Conservation (phyloP, 2,113 vertebrate species). For the Apaloderma vittatum region DNA sequence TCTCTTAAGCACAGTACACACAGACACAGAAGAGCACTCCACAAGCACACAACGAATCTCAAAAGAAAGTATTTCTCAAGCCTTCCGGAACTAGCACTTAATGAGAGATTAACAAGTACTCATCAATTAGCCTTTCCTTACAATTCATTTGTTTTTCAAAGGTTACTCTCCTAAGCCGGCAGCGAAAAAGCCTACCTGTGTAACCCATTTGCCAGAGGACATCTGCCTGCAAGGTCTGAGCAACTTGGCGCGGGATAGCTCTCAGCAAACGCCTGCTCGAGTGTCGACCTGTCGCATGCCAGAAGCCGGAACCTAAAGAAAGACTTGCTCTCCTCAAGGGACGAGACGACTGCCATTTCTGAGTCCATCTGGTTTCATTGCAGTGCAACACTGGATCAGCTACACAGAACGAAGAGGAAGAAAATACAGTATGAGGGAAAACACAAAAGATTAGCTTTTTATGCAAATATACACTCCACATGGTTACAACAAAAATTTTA, state of each 20-base stretch:
- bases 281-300: slow-evolving; percentile 96
- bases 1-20: not conserved
- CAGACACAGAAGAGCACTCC: not conserved
- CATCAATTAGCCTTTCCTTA: not conserved
- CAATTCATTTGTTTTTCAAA: not conserved
- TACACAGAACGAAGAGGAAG: not conserved
- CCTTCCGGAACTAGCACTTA: not conserved
- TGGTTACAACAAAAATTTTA: not conserved
- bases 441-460: not conserved
- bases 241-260: slow-evolving; percentile 96
- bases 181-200: slow-evolving; percentile 83
- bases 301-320: slow-evolving; percentile 94
- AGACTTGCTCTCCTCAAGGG: slow-evolving; percentile 92
- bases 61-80: not conserved
- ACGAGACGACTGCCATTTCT: slow-evolving; percentile 96
- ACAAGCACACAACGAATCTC: rapidly evolving
- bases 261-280: slow-evolving; percentile 93
- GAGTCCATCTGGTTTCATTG: slow-evolving; percentile 90
- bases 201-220: slow-evolving; percentile 99
- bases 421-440: not conserved
- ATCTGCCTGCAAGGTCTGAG: slow-evolving; percentile 97
- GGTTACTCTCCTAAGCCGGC: not conserved
- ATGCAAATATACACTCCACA: not conserved
- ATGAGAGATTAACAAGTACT: not conserved
- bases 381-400: slow-evolving; percentile 83